Percentiles rank a stretch among this genome's conserved stretches.
Evolutionary conservation across 1,140 invertebrate genomes (phyloP).

Genomic region (Trichoplusia ni): DNA sequence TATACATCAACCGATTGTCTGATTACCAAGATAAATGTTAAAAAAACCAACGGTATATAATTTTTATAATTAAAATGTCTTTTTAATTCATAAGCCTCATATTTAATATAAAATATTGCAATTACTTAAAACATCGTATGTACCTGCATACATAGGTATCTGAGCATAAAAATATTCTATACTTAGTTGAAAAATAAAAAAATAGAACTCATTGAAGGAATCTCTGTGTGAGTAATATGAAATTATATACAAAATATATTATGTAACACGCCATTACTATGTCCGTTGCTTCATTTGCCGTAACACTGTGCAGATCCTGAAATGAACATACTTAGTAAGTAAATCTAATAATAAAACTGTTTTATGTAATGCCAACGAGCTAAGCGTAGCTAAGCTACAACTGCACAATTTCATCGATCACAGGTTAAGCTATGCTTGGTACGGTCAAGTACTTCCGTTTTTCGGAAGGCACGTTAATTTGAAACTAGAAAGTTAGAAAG

Average conservation of each 20-base stretch:
- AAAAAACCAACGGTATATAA: background rate
- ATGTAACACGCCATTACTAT: constrained; percentile 51
- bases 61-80: background rate
- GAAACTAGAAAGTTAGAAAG: too few species aligned
- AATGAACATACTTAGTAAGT: background rate
- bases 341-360: too few species aligned
- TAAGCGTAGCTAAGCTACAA: too few species aligned
- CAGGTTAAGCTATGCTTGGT: too few species aligned
- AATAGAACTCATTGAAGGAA: constrained; percentile 15
- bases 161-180: constrained; percentile 6
- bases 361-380: too few species aligned
- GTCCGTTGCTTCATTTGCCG: background rate
- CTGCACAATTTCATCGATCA: too few species aligned
- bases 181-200: constrained; percentile 24
- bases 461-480: too few species aligned
- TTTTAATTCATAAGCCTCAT: background rate
- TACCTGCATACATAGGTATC: constrained; percentile 25
- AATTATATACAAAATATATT: constrained; percentile 45
- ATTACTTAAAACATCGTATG: constrained; percentile 14
- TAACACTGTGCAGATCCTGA: constrained; percentile 6
- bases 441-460: too few species aligned
- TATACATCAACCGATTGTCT: too few species aligned
- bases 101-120: background rate
- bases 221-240: constrained; percentile 8
- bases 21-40: too few species aligned